Evolutionary conservation across 2,113 vertebrate species (phyloP).

Genomic region (Sturnus vulgaris): DNA sequence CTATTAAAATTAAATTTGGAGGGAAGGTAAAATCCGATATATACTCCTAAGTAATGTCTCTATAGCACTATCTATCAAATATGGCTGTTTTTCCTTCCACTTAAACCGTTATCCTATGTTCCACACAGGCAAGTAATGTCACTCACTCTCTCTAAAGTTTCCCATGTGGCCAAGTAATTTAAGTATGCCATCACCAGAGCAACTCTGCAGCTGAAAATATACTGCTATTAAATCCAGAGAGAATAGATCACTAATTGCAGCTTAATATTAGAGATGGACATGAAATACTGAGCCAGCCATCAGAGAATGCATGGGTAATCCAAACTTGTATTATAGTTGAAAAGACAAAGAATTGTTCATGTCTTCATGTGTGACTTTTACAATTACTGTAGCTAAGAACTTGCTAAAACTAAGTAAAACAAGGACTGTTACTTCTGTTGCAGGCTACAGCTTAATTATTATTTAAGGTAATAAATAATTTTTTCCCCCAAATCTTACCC

Average conservation of each 20-base stretch:
- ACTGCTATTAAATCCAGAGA: slow-evolving; percentile 56
- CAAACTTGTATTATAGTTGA: background rate
- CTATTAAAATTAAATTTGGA: slow-evolving; percentile 51
- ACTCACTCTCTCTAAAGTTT: slow-evolving; percentile 48
- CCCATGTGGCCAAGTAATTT: slow-evolving; percentile 59
- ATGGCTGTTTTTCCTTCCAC: background rate
- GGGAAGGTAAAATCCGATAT: background rate
- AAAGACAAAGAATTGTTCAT: background rate
- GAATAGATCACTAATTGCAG: slow-evolving; percentile 62
- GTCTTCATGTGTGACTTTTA: background rate
- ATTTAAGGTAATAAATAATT: background rate
- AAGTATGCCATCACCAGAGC: slow-evolving; percentile 63
- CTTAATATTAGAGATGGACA: slow-evolving; percentile 49
- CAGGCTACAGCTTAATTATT: background rate
- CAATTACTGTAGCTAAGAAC: background rate
- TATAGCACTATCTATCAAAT: slow-evolving; percentile 25
- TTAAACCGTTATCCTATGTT: slow-evolving; percentile 22
- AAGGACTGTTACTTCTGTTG: background rate
- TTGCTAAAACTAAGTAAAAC: background rate
- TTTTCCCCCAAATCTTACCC: background rate
- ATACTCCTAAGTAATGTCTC: slow-evolving; percentile 12
- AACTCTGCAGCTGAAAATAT: slow-evolving; percentile 60
- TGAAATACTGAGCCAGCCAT: slow-evolving; percentile 8
- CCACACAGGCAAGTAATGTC: slow-evolving; percentile 32
- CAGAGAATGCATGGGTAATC: background rate